Conservation (phyloP, 2,888 invertebrate genomes). For the Drosophila meridiana region DNA sequence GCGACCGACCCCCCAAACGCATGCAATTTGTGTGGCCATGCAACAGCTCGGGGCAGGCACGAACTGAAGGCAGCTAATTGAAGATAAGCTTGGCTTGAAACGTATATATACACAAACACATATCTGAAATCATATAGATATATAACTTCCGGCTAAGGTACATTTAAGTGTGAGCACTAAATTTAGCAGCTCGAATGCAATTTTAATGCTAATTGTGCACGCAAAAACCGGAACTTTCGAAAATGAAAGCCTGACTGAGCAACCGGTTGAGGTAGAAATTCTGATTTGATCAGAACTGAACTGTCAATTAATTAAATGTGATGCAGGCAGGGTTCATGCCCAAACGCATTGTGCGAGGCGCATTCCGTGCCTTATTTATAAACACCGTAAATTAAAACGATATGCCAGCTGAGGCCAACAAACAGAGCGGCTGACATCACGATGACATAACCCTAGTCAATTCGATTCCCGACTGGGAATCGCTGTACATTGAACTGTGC, state of each 20-base stretch:
- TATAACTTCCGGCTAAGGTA: conserved; percentile 62
- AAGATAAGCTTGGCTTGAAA: conserved; percentile 21
- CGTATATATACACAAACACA: neutral
- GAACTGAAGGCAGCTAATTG: conserved; percentile 45
- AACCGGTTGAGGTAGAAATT: conserved; percentile 38
- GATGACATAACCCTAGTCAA: conserved; percentile 53
- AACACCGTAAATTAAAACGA: conserved; percentile 36
- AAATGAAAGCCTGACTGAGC: conserved; percentile 46
- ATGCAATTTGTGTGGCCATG: conserved; percentile 25
- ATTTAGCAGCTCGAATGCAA: conserved; percentile 45
- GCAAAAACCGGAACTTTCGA: conserved; percentile 56
- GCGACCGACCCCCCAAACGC: conserved; percentile 13
- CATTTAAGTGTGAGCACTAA: conserved; percentile 42
- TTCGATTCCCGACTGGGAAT: conserved; percentile 20
- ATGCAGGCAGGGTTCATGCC: conserved; percentile 46
- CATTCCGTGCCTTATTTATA: conserved; percentile 40
- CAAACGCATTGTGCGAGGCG: conserved; percentile 31
- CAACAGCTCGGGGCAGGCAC: conserved; percentile 44
- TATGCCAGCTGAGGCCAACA: conserved; percentile 15
- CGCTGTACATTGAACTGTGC: conserved; percentile 59
- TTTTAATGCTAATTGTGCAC: conserved; percentile 65
- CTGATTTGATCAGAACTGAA: conserved; percentile 21
- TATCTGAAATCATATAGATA: neutral
- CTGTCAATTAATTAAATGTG: conserved; percentile 30
- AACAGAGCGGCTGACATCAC: conserved; percentile 19